Evolutionary conservation across 2,797 vertebrate genomes (phyloP).

Genomic region (Gallirallus australis): DNA sequence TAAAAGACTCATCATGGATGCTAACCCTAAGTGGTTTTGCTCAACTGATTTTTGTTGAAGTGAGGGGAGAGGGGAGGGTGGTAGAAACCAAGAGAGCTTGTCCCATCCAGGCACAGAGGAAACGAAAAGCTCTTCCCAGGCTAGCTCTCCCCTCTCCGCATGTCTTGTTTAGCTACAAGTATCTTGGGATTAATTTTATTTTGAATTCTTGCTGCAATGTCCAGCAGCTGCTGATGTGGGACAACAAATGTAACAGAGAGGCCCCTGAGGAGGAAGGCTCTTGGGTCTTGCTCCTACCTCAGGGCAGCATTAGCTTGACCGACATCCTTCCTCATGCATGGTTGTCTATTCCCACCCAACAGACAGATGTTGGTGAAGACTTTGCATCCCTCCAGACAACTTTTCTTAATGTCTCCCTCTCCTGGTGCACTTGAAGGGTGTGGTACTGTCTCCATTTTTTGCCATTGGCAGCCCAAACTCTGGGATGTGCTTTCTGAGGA

Average conservation of each 20-base stretch:
- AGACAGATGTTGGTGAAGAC: neutral
- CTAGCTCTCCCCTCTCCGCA: neutral
- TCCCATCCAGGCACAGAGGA: neutral
- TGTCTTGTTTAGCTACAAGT: neutral
- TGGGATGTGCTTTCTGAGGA: neutral
- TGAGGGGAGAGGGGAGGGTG: neutral
- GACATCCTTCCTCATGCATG: neutral
- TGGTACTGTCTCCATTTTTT: neutral
- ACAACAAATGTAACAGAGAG: neutral
- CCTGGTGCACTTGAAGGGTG: neutral
- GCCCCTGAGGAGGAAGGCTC: neutral
- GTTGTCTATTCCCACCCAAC: neutral
- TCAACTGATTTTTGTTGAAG: neutral
- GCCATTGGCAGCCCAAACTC: neutral
- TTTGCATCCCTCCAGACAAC: neutral
- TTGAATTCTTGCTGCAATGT: neutral
- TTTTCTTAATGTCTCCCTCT: neutral
- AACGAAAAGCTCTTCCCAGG: neutral
- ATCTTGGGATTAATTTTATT: neutral
- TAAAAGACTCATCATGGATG: neutral
- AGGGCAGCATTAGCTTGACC: neutral
- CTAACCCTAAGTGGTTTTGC: neutral
- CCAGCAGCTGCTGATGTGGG: neutral
- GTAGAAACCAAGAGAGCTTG: neutral
- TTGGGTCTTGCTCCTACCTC: neutral